Evolutionary conservation across 2,113 vertebrate genomes (phyloP).

Genomic region (Tragelaphus strepsiceros): DNA sequence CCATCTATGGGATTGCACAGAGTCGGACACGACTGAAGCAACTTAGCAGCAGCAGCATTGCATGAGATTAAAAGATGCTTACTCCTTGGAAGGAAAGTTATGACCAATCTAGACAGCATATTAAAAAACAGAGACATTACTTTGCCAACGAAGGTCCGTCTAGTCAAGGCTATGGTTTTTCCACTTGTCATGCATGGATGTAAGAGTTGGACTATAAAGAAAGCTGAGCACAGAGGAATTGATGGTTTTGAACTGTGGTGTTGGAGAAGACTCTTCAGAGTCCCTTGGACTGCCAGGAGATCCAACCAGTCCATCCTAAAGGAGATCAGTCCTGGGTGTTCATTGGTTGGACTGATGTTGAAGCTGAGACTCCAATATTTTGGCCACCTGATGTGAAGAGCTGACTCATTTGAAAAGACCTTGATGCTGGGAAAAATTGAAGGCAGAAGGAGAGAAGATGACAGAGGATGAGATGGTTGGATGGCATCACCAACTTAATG

Average conservation of each 20-base stretch:
- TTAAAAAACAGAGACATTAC: background rate
- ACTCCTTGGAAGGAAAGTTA: background rate
- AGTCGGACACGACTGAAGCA: background rate
- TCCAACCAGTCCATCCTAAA: background rate
- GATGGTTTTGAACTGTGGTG: background rate
- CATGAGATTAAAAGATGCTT: background rate
- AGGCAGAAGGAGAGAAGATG: background rate
- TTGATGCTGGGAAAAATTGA: background rate
- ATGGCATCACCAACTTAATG: background rate
- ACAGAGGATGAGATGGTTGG: background rate
- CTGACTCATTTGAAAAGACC: background rate
- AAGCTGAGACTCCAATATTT: background rate
- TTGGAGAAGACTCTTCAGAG: background rate
- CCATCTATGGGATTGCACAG: too few relatives aligned
- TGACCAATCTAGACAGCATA: background rate
- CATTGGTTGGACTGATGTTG: background rate
- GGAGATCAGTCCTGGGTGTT: background rate
- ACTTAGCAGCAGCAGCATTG: background rate
- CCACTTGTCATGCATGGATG: background rate
- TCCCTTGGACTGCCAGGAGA: background rate
- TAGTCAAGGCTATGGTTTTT: background rate
- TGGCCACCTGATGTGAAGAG: background rate
- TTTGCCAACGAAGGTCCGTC: fast-evolving
- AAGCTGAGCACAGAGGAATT: background rate
- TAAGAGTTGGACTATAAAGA: background rate